These are phyloP conservation scores for Mormyrus iriodes DNA, from an alignment of 2,113 vertebrate genomes.

Conservation along the genomic window DNA sequence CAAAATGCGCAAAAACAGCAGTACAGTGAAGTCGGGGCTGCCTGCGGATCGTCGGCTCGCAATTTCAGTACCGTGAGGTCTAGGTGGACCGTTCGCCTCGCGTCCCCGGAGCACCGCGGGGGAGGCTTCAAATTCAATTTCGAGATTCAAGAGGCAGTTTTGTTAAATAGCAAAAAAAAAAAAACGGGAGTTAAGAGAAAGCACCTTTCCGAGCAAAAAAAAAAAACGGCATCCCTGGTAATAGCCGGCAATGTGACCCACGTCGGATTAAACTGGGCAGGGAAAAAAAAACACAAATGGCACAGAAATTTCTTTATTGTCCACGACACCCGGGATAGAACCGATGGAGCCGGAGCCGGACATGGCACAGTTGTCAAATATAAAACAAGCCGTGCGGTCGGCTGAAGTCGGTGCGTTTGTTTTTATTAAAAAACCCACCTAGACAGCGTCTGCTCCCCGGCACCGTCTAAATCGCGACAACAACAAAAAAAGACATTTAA, in stretches of 20 bases:
- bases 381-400: neutral
- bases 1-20: conserved; percentile 1
- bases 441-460: neutral
- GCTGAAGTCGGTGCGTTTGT: neutral
- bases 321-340: neutral
- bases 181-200: neutral
- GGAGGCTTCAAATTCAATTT: conserved; percentile 9
- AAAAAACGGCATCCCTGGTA: neutral
- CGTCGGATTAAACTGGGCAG: neutral
- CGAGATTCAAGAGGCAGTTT: conserved; percentile 3
- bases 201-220: neutral
- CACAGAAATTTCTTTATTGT: conserved; percentile 10
- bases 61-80: neutral
- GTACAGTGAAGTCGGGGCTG: neutral
- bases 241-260: neutral
- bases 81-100: neutral
- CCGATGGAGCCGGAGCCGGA: neutral
- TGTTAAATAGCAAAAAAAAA: neutral
- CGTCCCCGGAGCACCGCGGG: neutral
- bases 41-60: neutral
- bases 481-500: conserved; percentile 9
- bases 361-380: neutral
- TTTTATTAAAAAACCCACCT: neutral
- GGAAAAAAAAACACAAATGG: neutral
- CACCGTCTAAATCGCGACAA: neutral